phyloP scores from a whole-genome alignment of 2,113 vertebrate genomes.

The Setophaga petechia region DNA sequence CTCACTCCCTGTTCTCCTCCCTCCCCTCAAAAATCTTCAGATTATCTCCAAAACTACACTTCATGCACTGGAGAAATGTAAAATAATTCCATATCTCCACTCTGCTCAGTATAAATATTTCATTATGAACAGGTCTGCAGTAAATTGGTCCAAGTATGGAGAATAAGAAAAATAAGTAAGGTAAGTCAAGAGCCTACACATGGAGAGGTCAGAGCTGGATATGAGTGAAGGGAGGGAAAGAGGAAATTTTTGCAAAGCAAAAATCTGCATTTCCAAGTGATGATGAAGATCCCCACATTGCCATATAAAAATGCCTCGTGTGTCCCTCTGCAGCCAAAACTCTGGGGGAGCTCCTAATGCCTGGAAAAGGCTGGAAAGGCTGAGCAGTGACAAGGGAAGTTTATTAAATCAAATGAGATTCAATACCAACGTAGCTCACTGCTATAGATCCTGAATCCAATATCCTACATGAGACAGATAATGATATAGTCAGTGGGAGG shows the following conservation, averaged over 20 bases:
- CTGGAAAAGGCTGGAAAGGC: not conserved
- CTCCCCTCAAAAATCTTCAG: not conserved
- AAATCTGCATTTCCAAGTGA: not conserved
- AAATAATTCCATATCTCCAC: not conserved
- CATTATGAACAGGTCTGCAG: not conserved
- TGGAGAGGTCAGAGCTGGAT: not conserved
- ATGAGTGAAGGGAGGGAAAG: not conserved
- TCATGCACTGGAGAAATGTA: not conserved
- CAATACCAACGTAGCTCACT: not conserved
- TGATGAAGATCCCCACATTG: not conserved
- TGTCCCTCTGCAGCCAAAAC: not conserved
- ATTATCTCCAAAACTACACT: not conserved
- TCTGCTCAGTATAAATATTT: not conserved
- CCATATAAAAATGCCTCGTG: fast-evolving
- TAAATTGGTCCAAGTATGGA: not conserved
- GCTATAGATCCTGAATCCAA: slow-evolving; percentile 59
- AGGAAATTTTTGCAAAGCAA: not conserved
- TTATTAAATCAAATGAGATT: slow-evolving; percentile 66
- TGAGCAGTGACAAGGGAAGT: not conserved
- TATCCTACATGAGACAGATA: slow-evolving; percentile 55
- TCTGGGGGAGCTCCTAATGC: not conserved
- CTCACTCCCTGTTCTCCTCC: not conserved
- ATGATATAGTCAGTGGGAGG: slow-evolving; percentile 65
- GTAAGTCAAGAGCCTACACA: fast-evolving
- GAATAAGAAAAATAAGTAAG: not conserved